Evolutionary conservation across 2,797 vertebrate genomes (phyloP).

Genomic region (Varecia variegata): DNA sequence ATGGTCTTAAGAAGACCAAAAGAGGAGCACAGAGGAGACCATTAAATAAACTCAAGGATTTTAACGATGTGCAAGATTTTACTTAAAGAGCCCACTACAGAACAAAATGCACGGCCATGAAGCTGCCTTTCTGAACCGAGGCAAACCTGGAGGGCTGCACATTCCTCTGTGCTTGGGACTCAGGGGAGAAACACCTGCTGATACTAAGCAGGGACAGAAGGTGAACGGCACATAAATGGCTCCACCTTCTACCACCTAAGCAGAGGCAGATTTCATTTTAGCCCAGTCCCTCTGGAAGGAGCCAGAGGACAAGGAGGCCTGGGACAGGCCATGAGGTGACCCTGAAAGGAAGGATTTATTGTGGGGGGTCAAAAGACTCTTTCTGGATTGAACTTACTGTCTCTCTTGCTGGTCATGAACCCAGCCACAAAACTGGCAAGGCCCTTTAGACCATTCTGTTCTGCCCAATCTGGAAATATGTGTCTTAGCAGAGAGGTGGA

Average conservation of each 20-base stretch:
- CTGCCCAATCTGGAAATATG: background rate
- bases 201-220: background rate
- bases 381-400: background rate
- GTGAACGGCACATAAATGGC: background rate
- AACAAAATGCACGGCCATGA: background rate
- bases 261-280: background rate
- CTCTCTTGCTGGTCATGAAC: background rate
- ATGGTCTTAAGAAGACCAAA: background rate
- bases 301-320: background rate
- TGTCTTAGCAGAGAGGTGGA: background rate
- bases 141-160: background rate
- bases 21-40: background rate
- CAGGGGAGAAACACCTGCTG: background rate
- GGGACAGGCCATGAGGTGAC: background rate
- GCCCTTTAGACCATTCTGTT: background rate
- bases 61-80: background rate
- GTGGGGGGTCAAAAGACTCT: background rate
- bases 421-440: background rate
- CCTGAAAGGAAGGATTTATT: background rate
- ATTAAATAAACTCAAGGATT: background rate
- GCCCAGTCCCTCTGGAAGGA: background rate
- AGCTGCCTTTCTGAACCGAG: background rate
- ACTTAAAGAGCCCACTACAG: background rate
- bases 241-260: background rate
- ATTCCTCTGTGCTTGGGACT: background rate